Conservation (phyloP, 2,113 vertebrate species). For the Notothenia rossii region DNA sequence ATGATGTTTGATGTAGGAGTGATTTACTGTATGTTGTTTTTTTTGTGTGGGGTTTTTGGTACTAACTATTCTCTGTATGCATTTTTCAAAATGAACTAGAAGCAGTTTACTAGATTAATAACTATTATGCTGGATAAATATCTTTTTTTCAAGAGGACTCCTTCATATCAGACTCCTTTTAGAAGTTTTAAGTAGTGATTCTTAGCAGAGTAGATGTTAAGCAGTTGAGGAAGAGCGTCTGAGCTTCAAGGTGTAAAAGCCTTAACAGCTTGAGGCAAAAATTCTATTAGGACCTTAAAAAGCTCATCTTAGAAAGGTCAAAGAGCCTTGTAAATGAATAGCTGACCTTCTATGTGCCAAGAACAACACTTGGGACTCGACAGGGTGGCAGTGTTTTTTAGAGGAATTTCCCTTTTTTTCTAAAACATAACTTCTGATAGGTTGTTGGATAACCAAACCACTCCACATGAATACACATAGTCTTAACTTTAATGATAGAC, state of each 20-base stretch:
- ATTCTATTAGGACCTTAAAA: slow-evolving; percentile 24
- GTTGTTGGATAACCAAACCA: slow-evolving; percentile 15
- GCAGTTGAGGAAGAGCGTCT: background rate
- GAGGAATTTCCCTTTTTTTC: slow-evolving; percentile 10
- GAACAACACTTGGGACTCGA: slow-evolving; percentile 49
- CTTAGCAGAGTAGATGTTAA: slow-evolving; percentile 2
- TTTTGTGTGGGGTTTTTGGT: slow-evolving; percentile 35
- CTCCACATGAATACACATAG: slow-evolving; percentile 1
- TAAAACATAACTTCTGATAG: background rate
- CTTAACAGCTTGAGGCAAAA: slow-evolving; percentile 48
- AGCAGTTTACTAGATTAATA: slow-evolving; percentile 12
- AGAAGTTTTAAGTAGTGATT: slow-evolving; percentile 12
- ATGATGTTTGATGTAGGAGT: slow-evolving; percentile 53
- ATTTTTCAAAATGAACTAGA: slow-evolving; percentile 20
- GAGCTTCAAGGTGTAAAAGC: background rate
- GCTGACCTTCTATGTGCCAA: slow-evolving; percentile 73
- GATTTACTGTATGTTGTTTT: slow-evolving; percentile 23
- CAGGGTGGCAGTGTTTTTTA: slow-evolving; percentile 44
- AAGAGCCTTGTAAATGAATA: slow-evolving; percentile 63
- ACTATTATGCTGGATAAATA: slow-evolving; percentile 3
- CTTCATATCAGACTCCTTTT: slow-evolving; percentile 13
- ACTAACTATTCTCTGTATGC: slow-evolving; percentile 47
- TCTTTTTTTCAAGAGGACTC: background rate
- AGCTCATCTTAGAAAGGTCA: slow-evolving; percentile 12
- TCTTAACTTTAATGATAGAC: background rate